These are phyloP conservation scores for Leuciscus idus DNA, from an alignment of 2,113 vertebrate species.

Conservation along the genomic window DNA sequence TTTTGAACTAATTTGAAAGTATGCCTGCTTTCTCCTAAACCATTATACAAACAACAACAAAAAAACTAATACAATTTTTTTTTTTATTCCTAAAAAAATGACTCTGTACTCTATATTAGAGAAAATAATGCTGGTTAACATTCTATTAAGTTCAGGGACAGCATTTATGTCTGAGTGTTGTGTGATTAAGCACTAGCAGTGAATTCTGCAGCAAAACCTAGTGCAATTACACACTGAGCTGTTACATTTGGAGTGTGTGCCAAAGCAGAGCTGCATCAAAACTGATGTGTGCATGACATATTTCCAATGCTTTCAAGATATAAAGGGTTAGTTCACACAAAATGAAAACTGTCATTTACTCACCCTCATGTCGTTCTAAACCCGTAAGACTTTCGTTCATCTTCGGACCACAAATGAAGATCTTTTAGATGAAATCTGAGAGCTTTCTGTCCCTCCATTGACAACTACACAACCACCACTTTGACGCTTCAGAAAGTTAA, in stretches of 20 bases:
- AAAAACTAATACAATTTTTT: neutral
- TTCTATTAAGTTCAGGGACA: neutral
- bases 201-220: neutral
- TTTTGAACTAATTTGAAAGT: neutral
- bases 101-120: neutral
- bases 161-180: neutral
- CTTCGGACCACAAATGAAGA: no score
- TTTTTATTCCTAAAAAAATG: neutral
- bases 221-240: no score
- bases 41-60: neutral
- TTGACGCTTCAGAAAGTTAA: no score
- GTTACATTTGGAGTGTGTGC: neutral
- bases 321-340: no score
- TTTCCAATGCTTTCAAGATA: neutral
- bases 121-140: neutral
- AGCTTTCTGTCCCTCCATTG: no score
- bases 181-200: neutral
- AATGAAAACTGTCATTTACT: no score
- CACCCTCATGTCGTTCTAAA: no score
- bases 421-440: no score
- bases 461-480: no score
- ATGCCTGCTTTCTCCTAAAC: neutral
- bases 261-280: neutral
- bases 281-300: neutral
- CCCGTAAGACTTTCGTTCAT: no score